Conservation (phyloP, 2,113 vertebrate genomes). For the Antigone vipio region DNA sequence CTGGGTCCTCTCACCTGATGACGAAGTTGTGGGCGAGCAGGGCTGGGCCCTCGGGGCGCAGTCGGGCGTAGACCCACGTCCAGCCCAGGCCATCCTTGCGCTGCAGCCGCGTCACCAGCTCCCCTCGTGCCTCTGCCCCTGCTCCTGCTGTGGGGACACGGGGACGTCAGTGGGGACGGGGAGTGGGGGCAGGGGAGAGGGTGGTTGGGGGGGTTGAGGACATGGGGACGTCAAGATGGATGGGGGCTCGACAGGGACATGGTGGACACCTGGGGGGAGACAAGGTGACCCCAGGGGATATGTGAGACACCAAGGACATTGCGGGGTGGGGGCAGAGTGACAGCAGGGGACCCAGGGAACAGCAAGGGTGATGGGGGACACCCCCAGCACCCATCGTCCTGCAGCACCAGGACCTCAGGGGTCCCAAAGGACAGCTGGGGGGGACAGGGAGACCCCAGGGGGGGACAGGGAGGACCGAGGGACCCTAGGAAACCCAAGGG, state of each 20-base stretch:
- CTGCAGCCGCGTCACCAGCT: background rate
- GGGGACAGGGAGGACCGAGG: too few relatives aligned
- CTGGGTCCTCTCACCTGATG: slow-evolving; percentile 6
- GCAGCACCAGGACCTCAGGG: too few relatives aligned
- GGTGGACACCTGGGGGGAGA: background rate
- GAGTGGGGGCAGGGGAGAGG: background rate
- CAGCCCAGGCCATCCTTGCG: slow-evolving; percentile 21
- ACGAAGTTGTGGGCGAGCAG: slow-evolving; percentile 21
- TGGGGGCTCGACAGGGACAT: background rate
- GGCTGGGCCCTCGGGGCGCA: background rate
- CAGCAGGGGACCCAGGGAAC: background rate
- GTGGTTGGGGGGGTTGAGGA: too few relatives aligned
- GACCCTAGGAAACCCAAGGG: too few relatives aligned
- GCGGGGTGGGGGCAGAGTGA: background rate
- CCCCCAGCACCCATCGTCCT: too few relatives aligned
- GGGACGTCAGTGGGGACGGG: background rate
- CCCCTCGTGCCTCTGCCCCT: background rate
- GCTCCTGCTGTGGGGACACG: background rate
- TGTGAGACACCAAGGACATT: background rate
- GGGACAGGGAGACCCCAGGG: too few relatives aligned
- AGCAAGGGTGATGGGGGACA: too few relatives aligned
- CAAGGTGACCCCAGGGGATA: too few relatives aligned
- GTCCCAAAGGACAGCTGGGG: too few relatives aligned
- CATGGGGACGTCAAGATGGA: background rate
- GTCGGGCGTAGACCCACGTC: background rate